Evolutionary conservation across 2,797 vertebrate species (phyloP).

Genomic region (Phoeniculus purpureus): DNA sequence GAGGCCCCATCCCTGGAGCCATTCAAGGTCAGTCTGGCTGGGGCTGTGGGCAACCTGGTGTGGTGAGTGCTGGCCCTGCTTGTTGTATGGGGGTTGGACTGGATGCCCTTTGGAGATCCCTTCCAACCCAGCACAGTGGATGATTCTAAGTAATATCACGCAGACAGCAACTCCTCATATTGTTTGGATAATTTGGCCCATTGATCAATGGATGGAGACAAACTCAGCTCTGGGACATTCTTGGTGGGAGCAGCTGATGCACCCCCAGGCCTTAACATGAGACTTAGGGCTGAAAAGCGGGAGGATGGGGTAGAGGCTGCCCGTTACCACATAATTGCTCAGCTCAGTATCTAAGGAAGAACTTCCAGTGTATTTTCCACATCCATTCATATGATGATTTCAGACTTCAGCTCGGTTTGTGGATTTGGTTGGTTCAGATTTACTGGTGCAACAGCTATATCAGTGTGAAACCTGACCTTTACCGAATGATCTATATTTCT

Average conservation of each 20-base stretch:
- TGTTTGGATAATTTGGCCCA: conserved; percentile 19
- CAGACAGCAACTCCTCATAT: not conserved
- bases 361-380: not conserved
- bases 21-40: too few relatives aligned
- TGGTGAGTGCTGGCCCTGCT: too few relatives aligned
- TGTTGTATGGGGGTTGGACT: too few relatives aligned
- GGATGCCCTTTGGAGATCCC: too few relatives aligned
- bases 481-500: not conserved
- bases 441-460: not conserved
- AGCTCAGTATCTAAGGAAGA: not conserved
- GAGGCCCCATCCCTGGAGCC: too few relatives aligned
- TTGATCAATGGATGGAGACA: not conserved
- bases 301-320: not conserved
- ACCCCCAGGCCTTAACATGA: not conserved
- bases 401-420: conserved; percentile 74
- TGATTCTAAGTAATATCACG: not conserved
- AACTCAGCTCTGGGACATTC: not conserved
- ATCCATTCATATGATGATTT: conserved; percentile 63
- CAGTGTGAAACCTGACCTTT: not conserved
- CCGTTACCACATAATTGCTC: not conserved
- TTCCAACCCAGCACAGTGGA: too few relatives aligned
- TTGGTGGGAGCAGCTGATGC: not conserved
- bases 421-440: conserved; percentile 36
- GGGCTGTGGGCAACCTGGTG: too few relatives aligned
- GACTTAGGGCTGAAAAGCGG: not conserved